Evolutionary conservation across 2,888 invertebrate species (phyloP), one percentile per base, ranked within the genome.

Genomic region (Pediacus dermestoides): DNA sequence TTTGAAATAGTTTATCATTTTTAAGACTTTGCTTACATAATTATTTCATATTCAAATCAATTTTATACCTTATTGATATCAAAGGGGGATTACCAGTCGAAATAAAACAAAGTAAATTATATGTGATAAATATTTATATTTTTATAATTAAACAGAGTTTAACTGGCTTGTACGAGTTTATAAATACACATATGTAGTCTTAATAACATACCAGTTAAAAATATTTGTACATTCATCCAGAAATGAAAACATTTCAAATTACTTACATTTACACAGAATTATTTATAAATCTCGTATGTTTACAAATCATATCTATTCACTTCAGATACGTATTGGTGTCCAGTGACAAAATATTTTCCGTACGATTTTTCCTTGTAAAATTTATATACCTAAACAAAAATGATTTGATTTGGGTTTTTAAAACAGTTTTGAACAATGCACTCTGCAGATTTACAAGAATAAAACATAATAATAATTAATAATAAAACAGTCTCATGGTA

Each of bases 111-210:
- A 32, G 9, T 18, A 18, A n/a, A 15, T 40, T 52, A 49, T 60
- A 62, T 67, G 67, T 67, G 68, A 68, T 68, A 69, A 69, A 68
- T 69, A 69, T 67, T 68, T 67, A 67, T 66, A 65, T 67, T 68
- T 23, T 69, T 63, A 67, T 68, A 66, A 67, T 67, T 67, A 66
- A 68, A 68, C 67, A 64, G 64, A 63, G 57, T 63, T 66, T 55
- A 67, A 67, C 67, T 68, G 67, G 68, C 63, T 62, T 60, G 64
- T 61, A 65, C 62, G 61, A 57, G 60, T 66, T 66, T 67, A 64
- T 66, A 66, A 65, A 66, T 66, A 67, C 66, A 67, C 63, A 66
- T 62, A 63, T 62, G 61, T 55, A 28, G 28, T 28, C 64, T 61
- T 49, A 55, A 57, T 60, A 61, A 58, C 60, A 55, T 57, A 64